Base-by-base conservation (phyloP, 2,888 invertebrate genomes). In the Graphium colonna region DNA sequence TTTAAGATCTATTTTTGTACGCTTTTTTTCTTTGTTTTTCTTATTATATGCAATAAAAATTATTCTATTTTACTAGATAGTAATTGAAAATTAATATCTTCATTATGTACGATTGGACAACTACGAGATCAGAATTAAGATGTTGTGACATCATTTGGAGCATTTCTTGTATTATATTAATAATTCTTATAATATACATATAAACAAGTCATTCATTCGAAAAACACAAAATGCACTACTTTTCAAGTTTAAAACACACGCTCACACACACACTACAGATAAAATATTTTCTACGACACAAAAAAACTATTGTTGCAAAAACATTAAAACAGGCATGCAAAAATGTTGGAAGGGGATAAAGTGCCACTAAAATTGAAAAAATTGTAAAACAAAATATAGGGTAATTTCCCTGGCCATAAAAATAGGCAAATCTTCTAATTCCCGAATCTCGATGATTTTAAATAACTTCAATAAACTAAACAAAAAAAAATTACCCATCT, bases 401-500 rank as follows among this genome's bases (percentile, higher is more conserved):
- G 10, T 38, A 13, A 21, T 21, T 21, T 21, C 5, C 21, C 21
- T 5, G 5, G 5, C 21, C 3, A 21, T 21, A 5, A 21, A 21
- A 21, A 21, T 21, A 21, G 5, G 3, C 21, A 5, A 21, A 5
- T 21, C 3, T 21, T 5, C 21, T n/a, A n/a, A n/a, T n/a, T n/a
- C n/a, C n/a, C n/a, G n/a, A n/a, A n/a, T n/a, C n/a, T 21, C 21
- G 21, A 21, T 5, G 21, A 5, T 21, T 21, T 9, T 33, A 43
- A 36, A 18, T 8, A 28, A 16, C 13, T 31, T 33, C n/a, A n/a
- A n/a, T n/a, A n/a, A n/a, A n/a, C n/a, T n/a, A n/a, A n/a, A n/a
- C 17, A 36, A 46, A 46, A 45, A 55, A 55, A 68, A 91, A 86
- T 92, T 92, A 94, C 94, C 94, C 87, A 93, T 90, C 90, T 95